Conservation (phyloP, 2,888 invertebrate species). For the Steinernema scapterisci region DNA sequence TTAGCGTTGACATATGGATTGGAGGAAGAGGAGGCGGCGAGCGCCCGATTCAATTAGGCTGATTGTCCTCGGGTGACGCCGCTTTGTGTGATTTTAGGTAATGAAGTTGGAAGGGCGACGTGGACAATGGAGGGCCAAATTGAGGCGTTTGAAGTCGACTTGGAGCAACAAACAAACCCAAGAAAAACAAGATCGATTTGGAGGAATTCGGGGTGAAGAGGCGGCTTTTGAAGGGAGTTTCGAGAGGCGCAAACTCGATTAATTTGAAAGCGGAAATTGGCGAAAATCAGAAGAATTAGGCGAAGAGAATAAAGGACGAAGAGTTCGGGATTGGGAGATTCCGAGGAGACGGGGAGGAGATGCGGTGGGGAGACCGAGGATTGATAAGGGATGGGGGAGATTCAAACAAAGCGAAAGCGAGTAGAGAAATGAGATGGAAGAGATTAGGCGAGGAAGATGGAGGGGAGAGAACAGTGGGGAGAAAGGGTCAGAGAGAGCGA, state of each 20-base stretch:
- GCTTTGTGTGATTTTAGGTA: slow-evolving; percentile 24
- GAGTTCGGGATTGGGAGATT: neutral
- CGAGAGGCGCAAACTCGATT: slow-evolving; percentile 35
- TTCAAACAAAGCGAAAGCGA: slow-evolving; percentile 9
- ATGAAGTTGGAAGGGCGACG: slow-evolving; percentile 16
- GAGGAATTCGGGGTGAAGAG: neutral
- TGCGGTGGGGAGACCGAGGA: slow-evolving; percentile 11
- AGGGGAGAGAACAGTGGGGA: neutral
- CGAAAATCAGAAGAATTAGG: slow-evolving; percentile 35
- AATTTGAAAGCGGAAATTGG: slow-evolving; percentile 35
- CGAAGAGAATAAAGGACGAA: slow-evolving; percentile 21
- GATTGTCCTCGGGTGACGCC: slow-evolving; percentile 25
- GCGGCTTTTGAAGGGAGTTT: slow-evolving; percentile 27
- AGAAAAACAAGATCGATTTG: too few relatives aligned
- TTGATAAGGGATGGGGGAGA: slow-evolving; percentile 13
- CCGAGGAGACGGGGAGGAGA: too few relatives aligned
- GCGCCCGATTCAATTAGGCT: slow-evolving; percentile 31
- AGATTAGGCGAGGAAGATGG: slow-evolving; percentile 1
- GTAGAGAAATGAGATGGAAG: neutral
- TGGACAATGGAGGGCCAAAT: slow-evolving; percentile 12
- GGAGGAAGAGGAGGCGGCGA: slow-evolving; percentile 18
- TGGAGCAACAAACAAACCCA: too few relatives aligned
- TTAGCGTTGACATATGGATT: slow-evolving; percentile 32
- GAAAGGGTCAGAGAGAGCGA: too few relatives aligned
- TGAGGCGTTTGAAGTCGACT: neutral